Conservation (phyloP, 2,113 vertebrate genomes). For the Cryptomyrus ogoouensis region DNA sequence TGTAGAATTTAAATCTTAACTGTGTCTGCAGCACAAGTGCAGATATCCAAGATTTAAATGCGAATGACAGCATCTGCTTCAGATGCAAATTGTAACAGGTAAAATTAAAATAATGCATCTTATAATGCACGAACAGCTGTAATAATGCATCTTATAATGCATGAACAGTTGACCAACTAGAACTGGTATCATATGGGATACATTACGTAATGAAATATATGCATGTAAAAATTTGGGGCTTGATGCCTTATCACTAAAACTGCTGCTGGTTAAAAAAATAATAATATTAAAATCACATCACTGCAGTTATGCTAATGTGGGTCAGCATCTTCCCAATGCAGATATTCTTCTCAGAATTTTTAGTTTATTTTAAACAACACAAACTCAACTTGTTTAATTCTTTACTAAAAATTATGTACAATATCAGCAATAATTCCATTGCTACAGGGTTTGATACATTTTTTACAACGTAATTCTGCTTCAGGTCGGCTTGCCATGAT, state of each 20-base stretch:
- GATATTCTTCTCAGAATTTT: not conserved
- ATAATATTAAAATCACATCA: not conserved
- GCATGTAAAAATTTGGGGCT: not conserved
- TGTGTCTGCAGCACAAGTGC: not conserved
- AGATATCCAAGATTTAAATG: not conserved
- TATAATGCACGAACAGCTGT: too few species aligned
- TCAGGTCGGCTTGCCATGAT: constrained; percentile 11
- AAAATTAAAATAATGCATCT: not conserved
- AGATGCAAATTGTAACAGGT: not conserved
- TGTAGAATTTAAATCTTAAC: not conserved
- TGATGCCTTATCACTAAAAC: not conserved
- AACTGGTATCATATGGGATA: not conserved
- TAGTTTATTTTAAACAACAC: not conserved
- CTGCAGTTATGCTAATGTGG: not conserved
- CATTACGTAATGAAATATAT: not conserved
- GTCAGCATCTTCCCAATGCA: not conserved
- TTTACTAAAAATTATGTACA: constrained; percentile 32
- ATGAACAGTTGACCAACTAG: not conserved
- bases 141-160: not conserved
- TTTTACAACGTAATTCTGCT: constrained; percentile 1
- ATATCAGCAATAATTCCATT: constrained; percentile 22
- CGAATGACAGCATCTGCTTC: not conserved
- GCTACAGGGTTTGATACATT: constrained; percentile 20
- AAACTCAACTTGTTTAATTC: constrained; percentile 7
- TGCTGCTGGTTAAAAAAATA: not conserved